Percentiles rank a stretch among this genome's conserved stretches.
Evolutionary conservation across 1,140 invertebrate genomes (phyloP).

Genomic region (Drosophila ogumai): DNA sequence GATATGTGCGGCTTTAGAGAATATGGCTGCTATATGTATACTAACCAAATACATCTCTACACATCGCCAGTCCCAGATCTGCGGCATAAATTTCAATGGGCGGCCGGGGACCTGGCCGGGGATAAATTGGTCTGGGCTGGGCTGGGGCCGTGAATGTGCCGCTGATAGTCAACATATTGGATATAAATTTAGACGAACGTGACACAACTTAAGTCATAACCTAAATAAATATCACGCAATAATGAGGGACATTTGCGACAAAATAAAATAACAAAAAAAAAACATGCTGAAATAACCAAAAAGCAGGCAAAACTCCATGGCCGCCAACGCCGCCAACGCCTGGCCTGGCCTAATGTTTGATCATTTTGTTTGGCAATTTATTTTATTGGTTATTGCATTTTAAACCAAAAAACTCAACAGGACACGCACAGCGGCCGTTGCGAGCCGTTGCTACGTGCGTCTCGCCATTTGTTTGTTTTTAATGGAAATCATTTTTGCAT

Average conservation of each 20-base stretch:
- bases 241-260: constrained; percentile 81
- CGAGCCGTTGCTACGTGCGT: constrained; percentile 60
- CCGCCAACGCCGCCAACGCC: constrained; percentile 19
- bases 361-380: constrained; percentile 82
- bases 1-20: constrained; percentile 41
- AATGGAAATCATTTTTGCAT: constrained; percentile 83
- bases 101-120: constrained; percentile 15
- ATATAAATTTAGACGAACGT: constrained; percentile 79
- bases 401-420: constrained; percentile 66
- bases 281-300: constrained; percentile 30
- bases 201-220: constrained; percentile 84
- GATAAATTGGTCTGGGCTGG: constrained; percentile 47
- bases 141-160: constrained; percentile 61
- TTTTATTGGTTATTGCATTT: constrained; percentile 84
- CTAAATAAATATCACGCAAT: constrained; percentile 84
- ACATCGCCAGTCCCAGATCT: constrained; percentile 60
- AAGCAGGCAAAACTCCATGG: constrained; percentile 35
- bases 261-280: constrained; percentile 57
- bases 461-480: constrained; percentile 69
- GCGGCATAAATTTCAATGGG: constrained; percentile 58
- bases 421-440: constrained; percentile 36
- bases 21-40: constrained; percentile 36
- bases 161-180: constrained; percentile 79
- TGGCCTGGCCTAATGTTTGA: constrained; percentile 68
- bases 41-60: constrained; percentile 19